Percentiles rank a stretch among this genome's conserved stretches.
These are phyloP conservation scores for Saccostrea cuccullata DNA, from an alignment of 1,140 invertebrate genomes.

Conservation along the genomic window DNA sequence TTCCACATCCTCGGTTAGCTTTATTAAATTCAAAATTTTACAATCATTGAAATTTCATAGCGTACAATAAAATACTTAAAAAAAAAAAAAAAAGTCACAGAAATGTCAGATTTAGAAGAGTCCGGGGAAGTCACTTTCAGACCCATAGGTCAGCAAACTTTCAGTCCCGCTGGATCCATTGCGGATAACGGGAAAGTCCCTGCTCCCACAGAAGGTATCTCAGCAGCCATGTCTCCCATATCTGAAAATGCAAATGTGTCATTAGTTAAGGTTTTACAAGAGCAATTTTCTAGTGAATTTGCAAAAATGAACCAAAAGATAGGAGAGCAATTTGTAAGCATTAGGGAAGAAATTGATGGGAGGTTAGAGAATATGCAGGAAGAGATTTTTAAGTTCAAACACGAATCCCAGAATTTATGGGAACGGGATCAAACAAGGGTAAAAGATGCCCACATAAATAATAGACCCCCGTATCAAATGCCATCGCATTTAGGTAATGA, in stretches of 20 bases:
- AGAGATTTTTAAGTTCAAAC: too few relatives aligned
- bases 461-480: too few relatives aligned
- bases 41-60: not conserved
- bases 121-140: slow-evolving; percentile 22
- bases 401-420: too few relatives aligned
- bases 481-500: too few relatives aligned
- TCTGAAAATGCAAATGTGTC: slow-evolving; percentile 26
- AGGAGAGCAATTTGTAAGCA: not conserved
- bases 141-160: not conserved
- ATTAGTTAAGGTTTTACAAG: slow-evolving; percentile 15
- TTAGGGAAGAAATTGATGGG: too few relatives aligned
- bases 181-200: not conserved
- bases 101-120: slow-evolving; percentile 39
- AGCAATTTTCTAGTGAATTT: slow-evolving; percentile 45
- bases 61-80: not conserved
- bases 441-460: too few relatives aligned
- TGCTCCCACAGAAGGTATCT: not conserved
- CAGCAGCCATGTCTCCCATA: slow-evolving; percentile 1
- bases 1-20: slow-evolving; percentile 31
- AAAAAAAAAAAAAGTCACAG: not conserved
- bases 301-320: slow-evolving; percentile 10
- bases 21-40: not conserved
- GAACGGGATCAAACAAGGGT: too few relatives aligned
- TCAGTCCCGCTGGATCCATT: not conserved
- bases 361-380: too few relatives aligned